Base-by-base conservation (phyloP, 2,888 invertebrate species). In the Sialis lutaria region DNA sequence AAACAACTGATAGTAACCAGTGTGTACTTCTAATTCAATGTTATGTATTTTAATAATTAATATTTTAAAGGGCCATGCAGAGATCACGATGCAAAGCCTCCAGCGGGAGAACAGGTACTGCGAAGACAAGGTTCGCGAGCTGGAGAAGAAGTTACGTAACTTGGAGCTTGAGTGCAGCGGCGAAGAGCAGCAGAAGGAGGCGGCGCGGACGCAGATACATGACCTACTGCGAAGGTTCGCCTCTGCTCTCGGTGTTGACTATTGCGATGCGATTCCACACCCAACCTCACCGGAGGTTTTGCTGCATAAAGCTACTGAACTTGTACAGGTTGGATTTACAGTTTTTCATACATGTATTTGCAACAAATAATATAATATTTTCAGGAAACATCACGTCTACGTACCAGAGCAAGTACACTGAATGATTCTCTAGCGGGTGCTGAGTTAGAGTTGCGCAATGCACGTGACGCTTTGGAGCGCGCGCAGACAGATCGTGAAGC, bases 181-280 rank as follows among this genome's bases (percentile, higher is more conserved):
- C 51, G 85, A 86, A 60, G 82, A 84, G 57, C 77, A 80, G 52
- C 77, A 80, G 57, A 84, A 84, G 58, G 84, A 85, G 54, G 75
- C 79, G 47, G 75, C 79, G 0, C 70, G 77, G 62, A 60, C 52
- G 65, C 73, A 58, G 72, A 70, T 79, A 50, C 77, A 82, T 51
- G 87, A 88, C 59, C 71, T 86, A 6, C 71, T 86, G 10, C 70
- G 82, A 37, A 72, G 85, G 48, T 61, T 87, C 34, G 79, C 82
- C 5, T 73, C 75, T 8, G 79, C 82, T n/a, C 61, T 88, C 45
- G 82, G 81, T 40, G 67, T 77, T 9, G 82, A 85, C 54, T 73
- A 77, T 53, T 76, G 78, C 56, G 84, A 84, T 50, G 68, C 70
- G 37, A 22, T 22, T 22, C 64, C 72, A 1, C 79, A 79, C 57